phyloP scores from a whole-genome alignment of 1,140 invertebrate genomes.

The Helicoverpa zea region DNA sequence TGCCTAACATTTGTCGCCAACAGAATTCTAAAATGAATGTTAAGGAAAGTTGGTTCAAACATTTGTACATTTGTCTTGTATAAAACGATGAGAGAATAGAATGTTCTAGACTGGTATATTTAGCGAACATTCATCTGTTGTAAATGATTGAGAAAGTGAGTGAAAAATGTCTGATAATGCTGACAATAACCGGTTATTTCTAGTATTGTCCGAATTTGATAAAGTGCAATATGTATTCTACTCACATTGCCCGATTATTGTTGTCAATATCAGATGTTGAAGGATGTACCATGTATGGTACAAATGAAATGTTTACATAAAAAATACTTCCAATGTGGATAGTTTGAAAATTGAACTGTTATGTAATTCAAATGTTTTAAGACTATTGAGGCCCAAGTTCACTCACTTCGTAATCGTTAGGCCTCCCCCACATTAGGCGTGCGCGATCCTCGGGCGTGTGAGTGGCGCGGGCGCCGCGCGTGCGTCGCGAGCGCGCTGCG shows the following conservation, averaged over 20 bases:
- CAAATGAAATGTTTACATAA: neutral
- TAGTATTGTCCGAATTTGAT: neutral
- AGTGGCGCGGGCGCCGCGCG: no score
- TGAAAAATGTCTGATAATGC: neutral
- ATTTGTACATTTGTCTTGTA: neutral
- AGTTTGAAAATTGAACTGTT: no score
- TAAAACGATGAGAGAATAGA: neutral
- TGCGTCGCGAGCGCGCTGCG: no score
- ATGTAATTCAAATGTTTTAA: neutral
- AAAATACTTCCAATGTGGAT: neutral
- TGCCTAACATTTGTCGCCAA: constrained; percentile 21
- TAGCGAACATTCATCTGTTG: constrained; percentile 27
- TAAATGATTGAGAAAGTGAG: neutral
- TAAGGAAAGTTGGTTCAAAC: constrained; percentile 6
- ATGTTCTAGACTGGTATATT: constrained; percentile 38
- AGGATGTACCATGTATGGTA: neutral
- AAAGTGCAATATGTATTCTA: neutral
- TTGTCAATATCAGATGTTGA: neutral
- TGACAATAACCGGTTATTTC: neutral
- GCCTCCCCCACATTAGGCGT: no score
- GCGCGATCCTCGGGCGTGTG: no score
- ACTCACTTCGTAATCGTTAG: no score
- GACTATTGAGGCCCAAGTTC: no score
- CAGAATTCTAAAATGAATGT: neutral
- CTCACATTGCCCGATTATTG: neutral